Percentiles rank a stretch among this genome's conserved stretches.
Evolutionary conservation across 2,113 vertebrate species (phyloP).

Genomic region (Leptodactylus fuscus): DNA sequence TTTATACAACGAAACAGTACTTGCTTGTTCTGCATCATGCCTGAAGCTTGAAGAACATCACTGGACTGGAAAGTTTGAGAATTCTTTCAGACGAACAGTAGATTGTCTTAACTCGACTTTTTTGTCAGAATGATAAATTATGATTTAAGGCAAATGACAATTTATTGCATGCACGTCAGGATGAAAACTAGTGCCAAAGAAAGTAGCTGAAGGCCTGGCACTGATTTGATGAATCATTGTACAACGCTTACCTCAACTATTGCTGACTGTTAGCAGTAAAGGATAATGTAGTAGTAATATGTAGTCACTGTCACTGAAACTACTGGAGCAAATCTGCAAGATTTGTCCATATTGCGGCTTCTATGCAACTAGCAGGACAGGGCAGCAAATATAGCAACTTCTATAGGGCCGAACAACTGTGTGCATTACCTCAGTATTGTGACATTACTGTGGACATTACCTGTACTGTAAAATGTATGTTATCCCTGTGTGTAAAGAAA

Average conservation of each 20-base stretch:
- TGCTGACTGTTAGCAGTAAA: neutral
- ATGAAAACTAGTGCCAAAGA: constrained; percentile 16
- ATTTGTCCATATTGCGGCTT: neutral
- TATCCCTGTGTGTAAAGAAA: no score
- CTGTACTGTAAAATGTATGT: no score
- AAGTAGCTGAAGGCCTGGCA: constrained; percentile 15
- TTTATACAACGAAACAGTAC: neutral
- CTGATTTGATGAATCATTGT: constrained; percentile 1
- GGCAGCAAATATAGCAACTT: no score
- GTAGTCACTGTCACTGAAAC: neutral
- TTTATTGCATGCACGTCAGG: constrained; percentile 7
- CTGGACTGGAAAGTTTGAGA: neutral
- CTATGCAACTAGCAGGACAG: no score
- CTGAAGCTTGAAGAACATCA: neutral
- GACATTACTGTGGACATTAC: no score
- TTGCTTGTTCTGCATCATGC: neutral
- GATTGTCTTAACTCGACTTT: constrained; percentile 18
- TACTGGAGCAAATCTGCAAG: neutral
- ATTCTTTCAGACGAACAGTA: neutral
- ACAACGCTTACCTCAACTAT: neutral
- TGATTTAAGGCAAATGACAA: constrained; percentile 43
- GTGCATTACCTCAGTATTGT: no score
- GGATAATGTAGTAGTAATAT: neutral
- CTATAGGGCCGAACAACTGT: no score
- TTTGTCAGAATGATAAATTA: constrained; percentile 41